A percentile compares a stretch with the other conserved stretches of the same genome.
Conservation (phyloP, 1,140 invertebrate species). For the roundworm (Caenorhabditis elegans) region WBcel235 BX284604.4:13614501-13615000, state of each 20-base stretch:
- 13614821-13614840: too few relatives aligned
- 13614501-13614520: conserved; percentile 67
- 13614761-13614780: conserved; percentile 60
- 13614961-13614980: too few relatives aligned
- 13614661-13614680: conserved; percentile 53
- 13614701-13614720: conserved; percentile 57
- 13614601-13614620: conserved; percentile 52
- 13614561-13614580: conserved; percentile 58
- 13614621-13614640: conserved; percentile 63
- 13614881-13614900: too few relatives aligned
- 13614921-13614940: too few relatives aligned
- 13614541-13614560: conserved; percentile 68
- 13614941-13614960: too few relatives aligned
- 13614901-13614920: too few relatives aligned
- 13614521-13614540: conserved; percentile 68
- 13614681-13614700: conserved; percentile 54
- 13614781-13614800: conserved; percentile 56
- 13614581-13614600: conserved; percentile 56
- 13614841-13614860: too few relatives aligned
- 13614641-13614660: conserved; percentile 59
- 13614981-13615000: too few relatives aligned
- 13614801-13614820: too few relatives aligned
- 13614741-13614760: conserved; percentile 64
- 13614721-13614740: conserved; percentile 60
- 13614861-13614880: too few relatives aligned